Base-by-base conservation (phyloP, 2,888 invertebrate genomes). In the Erebia epiphron region DNA sequence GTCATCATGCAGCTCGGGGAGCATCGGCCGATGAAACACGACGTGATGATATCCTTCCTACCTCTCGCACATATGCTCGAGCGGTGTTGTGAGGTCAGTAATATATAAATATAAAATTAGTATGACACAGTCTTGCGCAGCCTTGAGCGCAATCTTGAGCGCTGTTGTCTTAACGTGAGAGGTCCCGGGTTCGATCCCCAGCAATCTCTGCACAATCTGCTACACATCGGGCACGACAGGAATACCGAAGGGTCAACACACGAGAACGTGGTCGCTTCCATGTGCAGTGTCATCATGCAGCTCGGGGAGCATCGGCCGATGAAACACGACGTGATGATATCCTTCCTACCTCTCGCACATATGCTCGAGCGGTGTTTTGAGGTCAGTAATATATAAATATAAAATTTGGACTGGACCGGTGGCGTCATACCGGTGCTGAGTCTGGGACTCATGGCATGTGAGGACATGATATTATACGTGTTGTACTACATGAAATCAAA, bases 11-110 rank as follows among this genome's bases (percentile, higher is more conserved):
- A 98, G 86, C 94, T 98, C 76, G 97, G 97, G n/a, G 98, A 98
- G 79, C 97, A 98, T 86, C 95, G 95, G 77, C 97, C 97, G 9
- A 95, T 95, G 71, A 95, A 95, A 73, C 94, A 95, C 75, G 98
- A 98, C 86, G 95, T 96, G 72, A 96, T 98, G 96, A 96, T 99
- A 83, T 99, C 99, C 75, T 99, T 99, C 91, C 94, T 99, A 79
- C 99, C 99, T 1, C 93, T 99, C 79, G 99, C 99, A 11, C 99
- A 99, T 90, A 99, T 99, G 98, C 95, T 99, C 82, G 99, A 99
- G 92, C 95, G 99, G 75, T 97, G 97, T 86, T 98, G 98, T 88
- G 98, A 98, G 94, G 96, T 96, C 84, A 77, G 83, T 75, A 52
- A 46, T 13, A 1, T 11, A 35, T 7, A 35, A 35, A 35, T 35